Base-by-base conservation (phyloP, 2,888 invertebrate species). In the Morpho deidamia region DNA sequence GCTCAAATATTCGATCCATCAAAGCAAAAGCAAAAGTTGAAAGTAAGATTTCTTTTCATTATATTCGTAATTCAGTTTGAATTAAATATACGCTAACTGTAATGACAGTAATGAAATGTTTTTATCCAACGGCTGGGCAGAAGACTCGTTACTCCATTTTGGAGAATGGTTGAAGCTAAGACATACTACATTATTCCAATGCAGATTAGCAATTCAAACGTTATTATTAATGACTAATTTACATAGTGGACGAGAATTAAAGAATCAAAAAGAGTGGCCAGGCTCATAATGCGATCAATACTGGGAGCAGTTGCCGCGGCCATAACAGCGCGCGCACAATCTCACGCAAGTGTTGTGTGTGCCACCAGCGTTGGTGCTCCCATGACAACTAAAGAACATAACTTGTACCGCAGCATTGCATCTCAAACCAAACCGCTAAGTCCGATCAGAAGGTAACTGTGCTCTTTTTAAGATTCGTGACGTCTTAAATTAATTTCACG, bases 391-490 rank as follows among this genome's bases (percentile, higher is more conserved):
- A 34, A 42, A 23, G 8, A 34, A 8, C 11, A 11, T 40, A 11
- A 38, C n/a, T 5, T 12, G 7, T 35, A 7, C 39, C 47, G 40
- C 34, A 49, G 23, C 23, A 35, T 43, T n/a, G 42, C 42, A n/a
- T 49, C 42, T 2, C 49, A 49, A 43, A 49, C 49, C 8, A 43
- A 23, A n/a, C 23, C 42, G 10, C 41, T 33, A 12, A 48, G 33
- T 8, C 2, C 34, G 33, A 10, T n/a, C 10, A 41, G 7, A 11
- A 39, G 46, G 46, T 46, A 35, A 35, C 0, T 23, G 2, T 23
- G 37, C 14, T 8, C 4, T 41, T 8, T 41, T n/a, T 11, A 11
- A 33, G 11, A 11, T 1, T 7, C 5, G 32, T 14, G 33, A 44
- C 23, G 23, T 23, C 23, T 5, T 23, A 23, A 23, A 23, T 23